phyloP scores from a whole-genome alignment of 2,113 vertebrate species.

The Amblyopsis rosae region DNA sequence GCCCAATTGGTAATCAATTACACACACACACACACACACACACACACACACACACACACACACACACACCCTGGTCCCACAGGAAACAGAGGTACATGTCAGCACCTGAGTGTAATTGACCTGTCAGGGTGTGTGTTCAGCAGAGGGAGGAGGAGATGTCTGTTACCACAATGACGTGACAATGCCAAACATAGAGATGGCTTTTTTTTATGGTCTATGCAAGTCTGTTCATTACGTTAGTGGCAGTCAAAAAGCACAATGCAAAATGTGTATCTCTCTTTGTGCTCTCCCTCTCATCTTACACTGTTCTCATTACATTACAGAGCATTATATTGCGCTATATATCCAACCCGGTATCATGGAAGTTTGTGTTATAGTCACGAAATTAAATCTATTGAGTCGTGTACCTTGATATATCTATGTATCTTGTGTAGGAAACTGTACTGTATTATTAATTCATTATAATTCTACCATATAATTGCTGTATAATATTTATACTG shows the following conservation, averaged over 20 bases:
- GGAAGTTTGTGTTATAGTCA: no score
- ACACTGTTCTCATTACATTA: no score
- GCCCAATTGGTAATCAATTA: neutral
- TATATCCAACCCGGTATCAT: no score
- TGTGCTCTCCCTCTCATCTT: neutral
- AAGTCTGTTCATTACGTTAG: no score
- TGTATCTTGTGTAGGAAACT: neutral
- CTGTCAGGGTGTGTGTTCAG: slow-evolving; percentile 18
- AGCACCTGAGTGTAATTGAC: slow-evolving; percentile 37
- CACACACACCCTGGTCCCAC: neutral
- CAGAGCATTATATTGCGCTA: neutral
- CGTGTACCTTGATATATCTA: no score
- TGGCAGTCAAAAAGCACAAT: no score
- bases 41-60: slow-evolving; percentile 9
- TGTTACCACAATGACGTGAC: neutral
- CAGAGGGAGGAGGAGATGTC: slow-evolving; percentile 6
- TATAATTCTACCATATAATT: no score
- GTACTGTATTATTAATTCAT: no score
- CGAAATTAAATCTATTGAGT: no score
- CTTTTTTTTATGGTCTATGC: neutral
- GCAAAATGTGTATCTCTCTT: neutral
- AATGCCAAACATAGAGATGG: neutral
- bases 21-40: slow-evolving; percentile 8
- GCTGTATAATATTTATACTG: no score
- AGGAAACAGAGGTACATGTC: slow-evolving; percentile 33